Base-by-base conservation (phyloP, 2,888 invertebrate genomes). In the Euplexia lucipara region DNA sequence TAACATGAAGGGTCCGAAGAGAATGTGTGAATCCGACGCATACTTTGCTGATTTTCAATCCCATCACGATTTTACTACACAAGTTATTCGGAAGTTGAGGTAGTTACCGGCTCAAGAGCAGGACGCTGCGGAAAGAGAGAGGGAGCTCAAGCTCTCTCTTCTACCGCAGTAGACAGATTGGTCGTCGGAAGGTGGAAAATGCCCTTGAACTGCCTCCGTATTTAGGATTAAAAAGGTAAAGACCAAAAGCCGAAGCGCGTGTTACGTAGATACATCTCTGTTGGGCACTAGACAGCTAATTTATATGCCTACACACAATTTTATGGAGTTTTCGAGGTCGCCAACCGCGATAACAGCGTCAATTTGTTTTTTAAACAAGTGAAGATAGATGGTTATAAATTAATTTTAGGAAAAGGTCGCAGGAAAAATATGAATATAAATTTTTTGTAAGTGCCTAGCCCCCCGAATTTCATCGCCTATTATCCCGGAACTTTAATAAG, bases 261-360 rank as follows among this genome's bases (percentile, higher is more conserved):
- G 7, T 70, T 34, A 72, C 48, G 34, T 47, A 54, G 39, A 44
- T 37, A 62, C 8, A 37, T 51, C 10, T 42, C 6, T 45, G 34
- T 12, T 56, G 35, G 32, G n/a, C 14, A 44, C 45, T 67, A 59
- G 66, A 57, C 47, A 57, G 37, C 41, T 67, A 69, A 70, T 70
- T 73, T 71, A 70, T 66, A 59, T 53, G 63, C 37, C 52, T 42
- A 52, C 39, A 45, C 26, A 41, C 53, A 68, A 69, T 72, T 83
- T 82, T 83, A 83, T 79, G 78, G 70, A 60, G 67, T 70, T 71
- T 72, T 67, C 70, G 70, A 75, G 75, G 71, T 66, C 66, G 66
- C 52, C 57, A 57, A 62, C 47, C 49, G 52, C 34, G 83, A 81
- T 81, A 80, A 78, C 77, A 62, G 37, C 64, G 71, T 74, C 72